Evolutionary conservation across 2,888 invertebrate genomes (phyloP), one percentile per base, ranked within the genome.

Genomic region (Drepanosiphum platanoidis): DNA sequence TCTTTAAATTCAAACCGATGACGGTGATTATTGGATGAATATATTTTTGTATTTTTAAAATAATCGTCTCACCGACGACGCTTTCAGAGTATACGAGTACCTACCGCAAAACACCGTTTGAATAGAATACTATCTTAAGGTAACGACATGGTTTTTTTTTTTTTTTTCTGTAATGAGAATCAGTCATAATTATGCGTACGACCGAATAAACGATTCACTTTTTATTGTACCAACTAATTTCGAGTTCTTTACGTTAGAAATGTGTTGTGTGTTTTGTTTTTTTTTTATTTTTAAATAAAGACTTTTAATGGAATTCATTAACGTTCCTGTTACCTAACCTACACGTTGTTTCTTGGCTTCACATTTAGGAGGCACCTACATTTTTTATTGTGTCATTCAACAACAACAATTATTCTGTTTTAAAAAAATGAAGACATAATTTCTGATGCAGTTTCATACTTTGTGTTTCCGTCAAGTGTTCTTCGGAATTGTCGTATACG

Each of bases 381-480:
- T 13, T 75, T 75, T 75, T 52, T 58, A 58, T 7, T 34, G n/a
- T 52, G 52, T 18, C 7, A 34, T 34, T 75, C n/a, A 34, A 75
- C 52, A 52, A 75, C 75, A 52, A 75, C 75, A 75, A 75, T 58
- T 7, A 13, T n/a, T n/a, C 13, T 75, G n/a, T 34, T 75, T 34
- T 34, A 52, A 34, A 52, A 34, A 58, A 58, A 75, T 52, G 75
- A 75, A 52, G n/a, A 52, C 13, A 13, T 58, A 7, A 75, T 75
- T n/a, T 75, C 15, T 75, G 52, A 75, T 34, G 75, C 34, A 52
- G 32, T 52, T 34, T 46, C 42, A 27, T 72, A 42, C 42, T 42
- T 74, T 34, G 75, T 58, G 30, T 75, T 75, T 75, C 22, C n/a
- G 74, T 74, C 74, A n/a, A 74, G 75, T 52, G 34, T 75, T 46